These are phyloP conservation scores for Paracanthobrama guichenoti DNA, from an alignment of 2,113 vertebrate species.

Conservation along the genomic window DNA sequence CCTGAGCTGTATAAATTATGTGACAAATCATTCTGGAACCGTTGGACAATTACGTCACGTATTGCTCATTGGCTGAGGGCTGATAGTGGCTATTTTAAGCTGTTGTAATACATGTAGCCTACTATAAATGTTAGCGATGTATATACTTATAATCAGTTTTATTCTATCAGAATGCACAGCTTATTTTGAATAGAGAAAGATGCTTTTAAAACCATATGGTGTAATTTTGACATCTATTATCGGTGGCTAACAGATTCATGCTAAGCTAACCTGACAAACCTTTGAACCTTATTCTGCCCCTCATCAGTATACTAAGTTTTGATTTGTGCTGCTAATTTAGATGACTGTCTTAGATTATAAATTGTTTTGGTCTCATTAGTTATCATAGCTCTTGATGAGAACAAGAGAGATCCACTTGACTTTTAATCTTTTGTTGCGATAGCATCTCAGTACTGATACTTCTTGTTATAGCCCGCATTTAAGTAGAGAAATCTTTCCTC, in stretches of 20 bases:
- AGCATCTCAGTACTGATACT: conserved; percentile 38
- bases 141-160: background rate
- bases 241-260: background rate
- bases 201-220: background rate
- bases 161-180: background rate
- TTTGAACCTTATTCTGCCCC: conserved; percentile 41
- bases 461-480: conserved; percentile 36
- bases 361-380: conserved; percentile 44
- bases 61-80: background rate
- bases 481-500: conserved; percentile 41
- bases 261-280: background rate
- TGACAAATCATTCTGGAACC: background rate
- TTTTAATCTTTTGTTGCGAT: conserved; percentile 46
- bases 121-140: background rate
- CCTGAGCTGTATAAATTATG: background rate
- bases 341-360: conserved; percentile 53
- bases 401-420: conserved; percentile 46
- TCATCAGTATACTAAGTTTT: conserved; percentile 6
- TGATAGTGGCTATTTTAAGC: background rate
- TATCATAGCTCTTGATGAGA: conserved; percentile 52
- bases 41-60: background rate
- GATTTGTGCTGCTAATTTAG: conserved; percentile 49
- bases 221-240: background rate
- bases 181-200: background rate
- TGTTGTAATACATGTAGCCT: background rate